These are phyloP conservation scores for Euthynnus affinis DNA, from an alignment of 2,797 vertebrate species.

Conservation along the genomic window DNA sequence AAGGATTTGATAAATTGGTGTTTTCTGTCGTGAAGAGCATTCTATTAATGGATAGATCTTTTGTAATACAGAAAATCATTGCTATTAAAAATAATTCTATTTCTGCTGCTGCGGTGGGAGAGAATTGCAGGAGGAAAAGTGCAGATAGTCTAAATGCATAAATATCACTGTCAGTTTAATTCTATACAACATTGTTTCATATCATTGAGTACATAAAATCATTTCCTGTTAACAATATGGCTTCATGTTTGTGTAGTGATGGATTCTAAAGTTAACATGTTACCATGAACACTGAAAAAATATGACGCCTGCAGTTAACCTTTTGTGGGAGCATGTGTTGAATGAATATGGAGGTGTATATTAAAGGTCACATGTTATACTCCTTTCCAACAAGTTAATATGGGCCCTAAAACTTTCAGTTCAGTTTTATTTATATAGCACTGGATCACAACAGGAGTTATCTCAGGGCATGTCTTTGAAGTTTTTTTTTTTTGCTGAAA, in stretches of 20 bases:
- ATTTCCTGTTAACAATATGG: conserved; percentile 40
- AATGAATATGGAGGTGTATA: conserved; percentile 23
- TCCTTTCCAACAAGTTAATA: no score
- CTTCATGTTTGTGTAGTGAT: conserved; percentile 13
- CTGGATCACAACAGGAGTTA: no score
- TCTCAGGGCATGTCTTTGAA: no score
- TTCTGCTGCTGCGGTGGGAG: not conserved
- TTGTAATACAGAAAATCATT: not conserved
- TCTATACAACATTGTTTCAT: conserved; percentile 23
- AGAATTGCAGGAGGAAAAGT: not conserved
- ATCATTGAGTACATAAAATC: conserved; percentile 9
- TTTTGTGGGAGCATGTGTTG: conserved; percentile 23
- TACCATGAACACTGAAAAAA: conserved; percentile 24
- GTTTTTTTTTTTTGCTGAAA: no score
- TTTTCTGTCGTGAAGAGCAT: not conserved
- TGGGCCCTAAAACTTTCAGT: no score
- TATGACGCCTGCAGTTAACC: conserved; percentile 18
- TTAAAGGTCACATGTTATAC: not conserved
- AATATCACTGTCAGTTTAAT: conserved; percentile 19
- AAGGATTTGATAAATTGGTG: no score
- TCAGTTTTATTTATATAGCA: no score
- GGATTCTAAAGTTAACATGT: conserved; percentile 22
- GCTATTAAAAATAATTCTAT: not conserved
- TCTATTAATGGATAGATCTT: not conserved
- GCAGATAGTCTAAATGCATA: conserved; percentile 10